Percentiles rank a stretch among this genome's conserved stretches.
Evolutionary conservation across 2,797 vertebrate genomes (phyloP).

Genomic region (Benthosema pterotum): DNA sequence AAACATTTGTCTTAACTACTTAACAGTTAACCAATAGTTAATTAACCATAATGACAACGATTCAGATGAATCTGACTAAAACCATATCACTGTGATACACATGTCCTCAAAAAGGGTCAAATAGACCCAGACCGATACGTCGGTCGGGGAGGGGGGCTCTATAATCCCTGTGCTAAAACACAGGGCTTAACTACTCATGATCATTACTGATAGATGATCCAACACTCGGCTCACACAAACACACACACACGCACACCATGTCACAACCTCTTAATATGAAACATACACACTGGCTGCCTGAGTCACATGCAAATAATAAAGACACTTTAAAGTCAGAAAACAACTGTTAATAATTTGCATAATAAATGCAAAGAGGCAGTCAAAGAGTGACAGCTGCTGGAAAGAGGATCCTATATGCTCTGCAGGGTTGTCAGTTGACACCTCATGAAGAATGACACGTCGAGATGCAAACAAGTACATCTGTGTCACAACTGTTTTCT

Average conservation of each 20-base stretch:
- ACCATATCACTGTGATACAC: no score
- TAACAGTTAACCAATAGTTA: no score
- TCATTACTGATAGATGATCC: no score
- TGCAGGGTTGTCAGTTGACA: slow-evolving; percentile 3
- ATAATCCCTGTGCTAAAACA: no score
- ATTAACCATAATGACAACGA: no score
- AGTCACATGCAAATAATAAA: slow-evolving; percentile 1
- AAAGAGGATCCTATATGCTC: background rate
- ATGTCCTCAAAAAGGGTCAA: no score
- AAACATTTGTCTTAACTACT: no score
- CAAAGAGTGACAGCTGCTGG: slow-evolving; percentile 2
- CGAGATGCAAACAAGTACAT: slow-evolving; percentile 27
- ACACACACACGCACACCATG: slow-evolving; percentile 1
- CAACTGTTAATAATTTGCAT: slow-evolving; percentile 32
- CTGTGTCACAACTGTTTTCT: slow-evolving; percentile 15
- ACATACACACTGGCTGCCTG: background rate
- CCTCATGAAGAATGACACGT: slow-evolving; percentile 7
- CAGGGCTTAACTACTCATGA: no score
- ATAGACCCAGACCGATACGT: no score
- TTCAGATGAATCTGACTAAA: no score
- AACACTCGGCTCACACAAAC: background rate
- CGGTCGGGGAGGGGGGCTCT: no score
- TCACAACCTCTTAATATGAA: background rate
- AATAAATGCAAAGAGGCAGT: slow-evolving; percentile 1
- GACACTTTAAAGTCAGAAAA: slow-evolving; percentile 2